phyloP scores from a whole-genome alignment of 2,113 vertebrate genomes.

The Gopherus evgoodei region DNA sequence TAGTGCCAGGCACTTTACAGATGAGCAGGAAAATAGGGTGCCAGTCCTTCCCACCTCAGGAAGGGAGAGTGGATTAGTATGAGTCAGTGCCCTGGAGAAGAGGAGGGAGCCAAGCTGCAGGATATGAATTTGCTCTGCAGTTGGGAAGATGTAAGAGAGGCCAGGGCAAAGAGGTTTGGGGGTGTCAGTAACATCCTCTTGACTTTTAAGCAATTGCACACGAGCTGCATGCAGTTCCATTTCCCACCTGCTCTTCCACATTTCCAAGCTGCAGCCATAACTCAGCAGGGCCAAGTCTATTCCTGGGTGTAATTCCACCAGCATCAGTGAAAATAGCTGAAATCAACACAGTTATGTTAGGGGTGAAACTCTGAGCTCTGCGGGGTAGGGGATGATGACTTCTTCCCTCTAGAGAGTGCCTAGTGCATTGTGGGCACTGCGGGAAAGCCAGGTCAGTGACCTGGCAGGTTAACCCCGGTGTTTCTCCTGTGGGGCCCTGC shows the following conservation, averaged over 20 bases:
- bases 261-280: neutral
- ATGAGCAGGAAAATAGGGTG: neutral
- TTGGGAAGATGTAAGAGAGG: slow-evolving; percentile 2
- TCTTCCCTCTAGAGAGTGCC: neutral
- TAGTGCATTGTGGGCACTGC: neutral
- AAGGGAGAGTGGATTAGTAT: slow-evolving; percentile 50
- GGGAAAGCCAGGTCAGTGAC: neutral
- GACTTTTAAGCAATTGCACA: neutral
- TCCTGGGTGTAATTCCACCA: neutral
- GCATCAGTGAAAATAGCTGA: neutral
- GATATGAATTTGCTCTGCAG: neutral
- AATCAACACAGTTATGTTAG: neutral
- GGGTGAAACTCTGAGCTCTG: neutral
- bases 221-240: neutral
- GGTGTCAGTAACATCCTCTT: neutral
- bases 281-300: neutral
- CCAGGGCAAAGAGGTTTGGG: neutral
- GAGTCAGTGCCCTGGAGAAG: slow-evolving; percentile 46
- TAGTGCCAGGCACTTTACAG: neutral
- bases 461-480: neutral
- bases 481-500: neutral
- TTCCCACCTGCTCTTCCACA: neutral
- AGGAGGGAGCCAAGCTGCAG: slow-evolving; percentile 35
- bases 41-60: slow-evolving; percentile 28
- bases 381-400: neutral